phyloP scores from a whole-genome alignment of 2,797 vertebrate species.

The Vespertilio murinus region DNA sequence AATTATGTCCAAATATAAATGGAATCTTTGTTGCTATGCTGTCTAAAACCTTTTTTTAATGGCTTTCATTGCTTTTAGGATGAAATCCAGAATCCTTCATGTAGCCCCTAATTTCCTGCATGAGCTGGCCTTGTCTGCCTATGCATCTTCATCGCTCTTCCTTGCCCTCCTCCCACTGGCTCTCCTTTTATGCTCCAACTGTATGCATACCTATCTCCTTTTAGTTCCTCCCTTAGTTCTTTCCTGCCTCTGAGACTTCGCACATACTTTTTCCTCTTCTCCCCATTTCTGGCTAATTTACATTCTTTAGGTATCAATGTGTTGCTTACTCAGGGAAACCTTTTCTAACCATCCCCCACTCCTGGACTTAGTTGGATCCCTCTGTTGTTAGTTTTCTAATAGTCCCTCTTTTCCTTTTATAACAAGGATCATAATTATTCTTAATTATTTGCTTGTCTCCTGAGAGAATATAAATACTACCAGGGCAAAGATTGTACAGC shows the following conservation, averaged over 20 bases:
- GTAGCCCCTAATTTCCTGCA: not conserved
- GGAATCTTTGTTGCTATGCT: not conserved
- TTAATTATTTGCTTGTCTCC: constrained; percentile 31
- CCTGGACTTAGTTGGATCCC: not conserved
- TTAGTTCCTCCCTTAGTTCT: not conserved
- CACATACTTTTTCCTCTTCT: not conserved
- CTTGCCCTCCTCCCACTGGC: not conserved
- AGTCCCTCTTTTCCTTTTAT: not conserved
- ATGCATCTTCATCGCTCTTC: not conserved
- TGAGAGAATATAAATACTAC: not conserved
- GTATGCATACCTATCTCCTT: not conserved
- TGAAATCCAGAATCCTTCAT: constrained; percentile 11
- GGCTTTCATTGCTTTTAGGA: constrained; percentile 7
- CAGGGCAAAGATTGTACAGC: not conserved
- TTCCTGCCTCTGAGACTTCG: not conserved
- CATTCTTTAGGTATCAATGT: not conserved
- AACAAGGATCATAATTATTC: not conserved
- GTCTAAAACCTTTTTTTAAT: not conserved
- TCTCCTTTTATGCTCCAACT: not conserved
- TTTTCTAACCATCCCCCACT: not conserved
- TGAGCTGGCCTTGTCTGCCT: not conserved
- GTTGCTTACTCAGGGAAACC: not conserved
- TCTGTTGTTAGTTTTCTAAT: not conserved
- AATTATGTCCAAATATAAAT: constrained; percentile 24
- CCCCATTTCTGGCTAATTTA: not conserved